phyloP scores from a whole-genome alignment of 2,797 vertebrate genomes.

The Triplophysa bombifrons region DNA sequence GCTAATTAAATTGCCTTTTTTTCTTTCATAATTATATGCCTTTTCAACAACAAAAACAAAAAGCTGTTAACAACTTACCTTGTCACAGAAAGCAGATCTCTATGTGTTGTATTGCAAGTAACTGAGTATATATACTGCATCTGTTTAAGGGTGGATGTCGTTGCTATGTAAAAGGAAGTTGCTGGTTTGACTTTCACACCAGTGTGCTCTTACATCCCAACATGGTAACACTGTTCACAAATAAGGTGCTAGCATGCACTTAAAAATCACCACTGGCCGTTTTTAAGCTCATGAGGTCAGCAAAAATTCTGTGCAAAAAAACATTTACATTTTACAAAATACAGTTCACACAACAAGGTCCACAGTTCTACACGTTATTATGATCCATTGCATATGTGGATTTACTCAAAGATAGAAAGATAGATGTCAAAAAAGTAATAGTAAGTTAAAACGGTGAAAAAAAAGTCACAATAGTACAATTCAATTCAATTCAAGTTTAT shows the following conservation, averaged over 20 bases:
- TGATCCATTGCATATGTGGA: background rate
- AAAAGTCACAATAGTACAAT: too few species aligned
- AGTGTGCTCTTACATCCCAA: conserved; percentile 11
- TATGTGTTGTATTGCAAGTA: conserved; percentile 7
- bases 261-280: conserved; percentile 48
- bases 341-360: background rate
- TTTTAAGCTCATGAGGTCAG: conserved; percentile 44
- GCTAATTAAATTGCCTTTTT: background rate
- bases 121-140: conserved; percentile 45
- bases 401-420: background rate
- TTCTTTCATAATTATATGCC: background rate
- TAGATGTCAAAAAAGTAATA: background rate
- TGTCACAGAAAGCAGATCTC: conserved; percentile 12
- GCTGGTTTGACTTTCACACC: conserved; percentile 56
- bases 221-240: conserved; percentile 44
- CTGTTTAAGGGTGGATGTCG: conserved; percentile 3
- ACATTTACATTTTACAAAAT: background rate
- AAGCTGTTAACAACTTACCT: conserved; percentile 33
- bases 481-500: too few species aligned
- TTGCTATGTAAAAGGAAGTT: conserved; percentile 47
- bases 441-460: background rate
- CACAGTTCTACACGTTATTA: background rate
- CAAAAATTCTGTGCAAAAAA: background rate
- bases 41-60: background rate
- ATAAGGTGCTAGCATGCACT: conserved; percentile 54